These are phyloP conservation scores for Actias luna DNA, from an alignment of 2,888 invertebrate genomes.

Conservation along the genomic window DNA sequence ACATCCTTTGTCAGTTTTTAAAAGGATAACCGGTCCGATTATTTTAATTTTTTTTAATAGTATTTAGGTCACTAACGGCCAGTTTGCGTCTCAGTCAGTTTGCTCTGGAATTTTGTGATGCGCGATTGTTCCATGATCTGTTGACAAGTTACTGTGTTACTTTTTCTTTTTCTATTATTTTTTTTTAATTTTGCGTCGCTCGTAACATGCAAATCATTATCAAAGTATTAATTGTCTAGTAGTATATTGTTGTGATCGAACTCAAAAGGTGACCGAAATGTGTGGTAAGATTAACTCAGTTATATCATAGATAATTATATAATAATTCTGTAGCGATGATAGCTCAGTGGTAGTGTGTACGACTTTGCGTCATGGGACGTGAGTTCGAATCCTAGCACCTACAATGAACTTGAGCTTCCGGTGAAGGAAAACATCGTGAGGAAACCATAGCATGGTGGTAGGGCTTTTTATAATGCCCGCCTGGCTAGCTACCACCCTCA, in stretches of 20 bases:
- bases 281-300: not conserved
- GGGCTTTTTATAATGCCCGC: too few relatives aligned
- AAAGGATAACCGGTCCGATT: constrained; percentile 72
- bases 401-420: too few relatives aligned
- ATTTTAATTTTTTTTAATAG: constrained; percentile 45
- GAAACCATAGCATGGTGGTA: too few relatives aligned
- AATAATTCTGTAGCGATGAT: too few relatives aligned
- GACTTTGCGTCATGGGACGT: too few relatives aligned
- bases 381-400: too few relatives aligned
- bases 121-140: constrained; percentile 29
- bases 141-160: not conserved
- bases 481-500: too few relatives aligned
- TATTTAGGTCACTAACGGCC: constrained; percentile 76
- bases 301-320: not conserved
- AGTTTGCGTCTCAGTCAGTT: constrained; percentile 53
- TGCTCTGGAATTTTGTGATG: constrained; percentile 38
- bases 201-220: not conserved
- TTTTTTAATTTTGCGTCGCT: not conserved
- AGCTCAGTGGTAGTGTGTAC: too few relatives aligned
- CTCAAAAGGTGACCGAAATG: not conserved
- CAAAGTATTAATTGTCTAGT: not conserved
- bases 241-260: not conserved
- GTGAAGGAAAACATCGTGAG: too few relatives aligned
- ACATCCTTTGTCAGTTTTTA: constrained; percentile 61
- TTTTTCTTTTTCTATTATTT: not conserved